These are phyloP conservation scores for Clistopyga incitator DNA, from an alignment of 2,888 invertebrate species.

Conservation along the genomic window DNA sequence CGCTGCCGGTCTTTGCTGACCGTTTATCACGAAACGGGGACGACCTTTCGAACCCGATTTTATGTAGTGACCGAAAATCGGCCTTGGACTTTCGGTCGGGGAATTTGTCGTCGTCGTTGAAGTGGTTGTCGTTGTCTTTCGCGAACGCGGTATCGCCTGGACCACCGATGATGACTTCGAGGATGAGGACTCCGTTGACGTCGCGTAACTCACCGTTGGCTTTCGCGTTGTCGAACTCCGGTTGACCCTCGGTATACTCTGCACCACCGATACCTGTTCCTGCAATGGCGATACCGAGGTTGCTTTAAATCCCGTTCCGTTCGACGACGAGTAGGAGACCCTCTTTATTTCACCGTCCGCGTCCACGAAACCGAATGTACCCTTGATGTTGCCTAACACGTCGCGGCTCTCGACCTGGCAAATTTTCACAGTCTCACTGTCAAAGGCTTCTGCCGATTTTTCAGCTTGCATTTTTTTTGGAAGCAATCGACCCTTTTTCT, in stretches of 20 bases:
- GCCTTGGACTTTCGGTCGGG: slow-evolving; percentile 79
- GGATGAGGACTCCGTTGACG: slow-evolving; percentile 86
- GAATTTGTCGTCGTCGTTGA: slow-evolving; percentile 81
- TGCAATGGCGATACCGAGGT: slow-evolving; percentile 84
- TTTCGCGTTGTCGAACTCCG: slow-evolving; percentile 86
- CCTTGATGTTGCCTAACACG: slow-evolving; percentile 92
- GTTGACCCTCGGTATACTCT: slow-evolving; percentile 81
- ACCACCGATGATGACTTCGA: slow-evolving; percentile 83
- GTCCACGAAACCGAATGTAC: slow-evolving; percentile 93
- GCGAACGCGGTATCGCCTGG: slow-evolving; percentile 88
- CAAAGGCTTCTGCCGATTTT: slow-evolving; percentile 26
- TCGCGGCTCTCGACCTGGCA: slow-evolving; percentile 90
- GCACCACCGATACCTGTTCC: slow-evolving; percentile 83
- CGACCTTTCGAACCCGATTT: slow-evolving; percentile 76
- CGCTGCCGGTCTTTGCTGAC: slow-evolving; percentile 78
- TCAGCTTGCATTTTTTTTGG: neutral
- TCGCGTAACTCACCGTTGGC: slow-evolving; percentile 75
- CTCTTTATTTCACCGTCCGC: slow-evolving; percentile 91
- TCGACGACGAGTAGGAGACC: slow-evolving; percentile 90
- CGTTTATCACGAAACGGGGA: slow-evolving; percentile 79
- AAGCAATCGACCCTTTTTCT: too few species aligned
- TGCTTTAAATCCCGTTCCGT: slow-evolving; percentile 85
- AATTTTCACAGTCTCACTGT: slow-evolving; percentile 69
- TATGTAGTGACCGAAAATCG: slow-evolving; percentile 78
- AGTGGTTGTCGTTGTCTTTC: slow-evolving; percentile 80